Evolutionary conservation across 1,140 invertebrate genomes (phyloP), one percentile per base, ranked within the genome.

Genomic region (Atta cephalotes): DNA sequence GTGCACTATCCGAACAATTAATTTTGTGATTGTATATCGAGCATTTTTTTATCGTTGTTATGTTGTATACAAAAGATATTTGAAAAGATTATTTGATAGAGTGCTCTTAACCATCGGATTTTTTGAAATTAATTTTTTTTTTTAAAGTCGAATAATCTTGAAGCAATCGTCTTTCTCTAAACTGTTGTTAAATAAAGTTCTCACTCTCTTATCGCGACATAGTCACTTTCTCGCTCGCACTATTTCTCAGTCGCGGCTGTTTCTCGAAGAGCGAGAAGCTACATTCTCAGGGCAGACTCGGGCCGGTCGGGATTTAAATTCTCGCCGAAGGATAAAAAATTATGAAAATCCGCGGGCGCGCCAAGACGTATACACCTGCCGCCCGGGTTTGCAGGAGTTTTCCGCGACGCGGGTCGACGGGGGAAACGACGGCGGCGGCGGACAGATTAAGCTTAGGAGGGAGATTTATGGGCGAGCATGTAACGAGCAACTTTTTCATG

Each of bases 401-500:
- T 90, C 86, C 86, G 84, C 81, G 85, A 76, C 80, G 80, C 56
- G 56, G 56, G 35, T 56, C n/a, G 60, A 53, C 49, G 71, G 70
- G 62, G 56, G 56, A 49, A 74, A 9, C 60, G 21, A 60, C 86
- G 70, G 80, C 45, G 80, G 80, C 86, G 89, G 79, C 86, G 91
- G 92, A 93, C 92, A 93, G 92, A 93, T 93, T 93, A 92, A 93
- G 92, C 92, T 93, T 93, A 91, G 90, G 85, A 86, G 85, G 88
- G 89, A 92, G 92, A 93, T 93, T 93, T 93, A 93, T 93, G 92
- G 89, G 87, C 91, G 89, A 88, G 88, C 92, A 90, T 92, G 92
- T 93, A 93, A 93, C 92, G 92, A 93, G 92, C 92, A 93, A 93
- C 91, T 93, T 93, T 93, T 93, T 93, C 92, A 93, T 91, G 82